Percentiles rank a stretch among this genome's conserved stretches.
phyloP scores from a whole-genome alignment of 2,113 vertebrate species.

The Capreolus pygargus region DNA sequence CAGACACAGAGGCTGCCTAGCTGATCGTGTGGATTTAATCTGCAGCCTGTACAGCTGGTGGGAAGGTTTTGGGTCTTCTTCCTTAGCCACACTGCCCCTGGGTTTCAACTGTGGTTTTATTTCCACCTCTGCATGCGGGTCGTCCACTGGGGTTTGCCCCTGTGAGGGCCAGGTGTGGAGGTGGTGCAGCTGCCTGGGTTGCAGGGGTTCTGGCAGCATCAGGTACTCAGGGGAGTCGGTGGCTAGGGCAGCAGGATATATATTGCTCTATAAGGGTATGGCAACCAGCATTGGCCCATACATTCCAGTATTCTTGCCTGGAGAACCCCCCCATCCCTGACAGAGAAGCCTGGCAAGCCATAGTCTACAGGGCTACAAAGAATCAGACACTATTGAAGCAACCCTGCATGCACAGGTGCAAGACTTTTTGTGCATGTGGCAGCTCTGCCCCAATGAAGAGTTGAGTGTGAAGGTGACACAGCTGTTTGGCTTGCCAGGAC shows the following conservation, averaged over 20 bases:
- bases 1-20: background rate
- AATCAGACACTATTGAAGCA: background rate
- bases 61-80: background rate
- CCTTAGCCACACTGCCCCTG: background rate
- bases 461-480: background rate
- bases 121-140: background rate
- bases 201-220: background rate
- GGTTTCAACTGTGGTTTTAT: background rate
- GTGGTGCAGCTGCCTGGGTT: background rate
- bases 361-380: background rate
- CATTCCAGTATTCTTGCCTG: background rate
- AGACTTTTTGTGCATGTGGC: background rate
- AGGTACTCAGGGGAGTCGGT: background rate
- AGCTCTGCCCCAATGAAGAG: background rate
- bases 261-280: background rate
- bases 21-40: background rate
- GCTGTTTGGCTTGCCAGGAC: background rate
- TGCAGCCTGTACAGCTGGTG: background rate
- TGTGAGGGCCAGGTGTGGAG: background rate
- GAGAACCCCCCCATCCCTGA: background rate
- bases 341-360: background rate
- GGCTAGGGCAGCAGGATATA: background rate
- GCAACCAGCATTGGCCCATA: background rate
- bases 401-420: background rate
- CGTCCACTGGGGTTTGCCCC: background rate